phyloP scores from a whole-genome alignment of 2,888 invertebrate species.

The Adela reaumurella region DNA sequence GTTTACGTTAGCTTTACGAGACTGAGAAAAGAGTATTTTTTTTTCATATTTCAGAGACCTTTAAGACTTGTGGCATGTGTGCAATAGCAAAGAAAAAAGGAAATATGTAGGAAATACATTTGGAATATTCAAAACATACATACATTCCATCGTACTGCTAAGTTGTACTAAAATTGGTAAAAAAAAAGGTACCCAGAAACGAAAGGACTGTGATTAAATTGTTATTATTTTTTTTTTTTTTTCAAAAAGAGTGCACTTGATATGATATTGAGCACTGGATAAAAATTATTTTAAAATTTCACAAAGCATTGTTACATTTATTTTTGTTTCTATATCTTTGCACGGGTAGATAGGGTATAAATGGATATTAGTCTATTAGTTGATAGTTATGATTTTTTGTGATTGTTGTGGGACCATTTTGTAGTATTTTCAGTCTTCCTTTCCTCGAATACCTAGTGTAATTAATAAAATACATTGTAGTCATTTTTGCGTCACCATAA shows the following conservation, averaged over 20 bases:
- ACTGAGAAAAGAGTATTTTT: background rate
- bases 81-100: background rate
- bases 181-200: too few relatives aligned
- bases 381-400: background rate
- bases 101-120: too few relatives aligned
- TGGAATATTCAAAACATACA: background rate
- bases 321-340: background rate
- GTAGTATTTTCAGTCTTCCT: background rate
- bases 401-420: background rate
- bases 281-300: background rate
- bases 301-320: background rate
- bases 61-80: background rate
- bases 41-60: background rate
- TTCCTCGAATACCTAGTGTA: background rate
- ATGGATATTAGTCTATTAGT: background rate
- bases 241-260: background rate
- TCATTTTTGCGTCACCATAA: too few relatives aligned
- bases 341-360: background rate
- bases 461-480: too few relatives aligned
- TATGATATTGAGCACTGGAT: background rate
- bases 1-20: constrained; percentile 17
- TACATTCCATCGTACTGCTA: background rate
- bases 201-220: background rate
- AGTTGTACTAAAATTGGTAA: too few relatives aligned
- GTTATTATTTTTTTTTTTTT: too few relatives aligned